These are phyloP conservation scores for Crotalus tigris DNA, from an alignment of 2,113 vertebrate genomes.

Conservation along the genomic window DNA sequence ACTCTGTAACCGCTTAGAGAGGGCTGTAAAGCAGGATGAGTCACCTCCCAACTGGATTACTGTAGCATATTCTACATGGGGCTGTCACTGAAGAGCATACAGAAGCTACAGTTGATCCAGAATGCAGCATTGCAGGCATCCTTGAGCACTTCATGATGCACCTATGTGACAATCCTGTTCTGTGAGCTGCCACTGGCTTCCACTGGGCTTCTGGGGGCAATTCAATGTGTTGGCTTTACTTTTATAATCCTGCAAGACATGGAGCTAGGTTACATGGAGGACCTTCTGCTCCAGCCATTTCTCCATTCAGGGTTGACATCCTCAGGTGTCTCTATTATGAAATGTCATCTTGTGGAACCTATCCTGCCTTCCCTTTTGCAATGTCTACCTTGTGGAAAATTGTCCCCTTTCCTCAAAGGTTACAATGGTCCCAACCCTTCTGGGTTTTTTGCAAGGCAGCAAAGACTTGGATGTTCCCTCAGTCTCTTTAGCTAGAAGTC, in stretches of 20 bases:
- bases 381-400: not conserved
- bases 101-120: not conserved
- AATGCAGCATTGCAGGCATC: not conserved
- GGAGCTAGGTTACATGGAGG: not conserved
- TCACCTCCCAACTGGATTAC: not conserved
- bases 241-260: not conserved
- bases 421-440: not conserved
- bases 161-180: not conserved
- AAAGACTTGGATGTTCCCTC: not conserved
- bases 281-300: not conserved
- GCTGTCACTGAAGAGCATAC: not conserved
- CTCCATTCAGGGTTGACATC: not conserved
- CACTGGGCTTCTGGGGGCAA: not conserved
- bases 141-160: not conserved
- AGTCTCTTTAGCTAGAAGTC: not conserved
- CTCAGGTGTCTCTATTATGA: not conserved
- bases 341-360: not conserved
- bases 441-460: not conserved
- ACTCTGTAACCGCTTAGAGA: not conserved
- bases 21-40: not conserved
- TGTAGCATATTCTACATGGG: not conserved
- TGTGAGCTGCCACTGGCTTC: not conserved
- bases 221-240: not conserved
- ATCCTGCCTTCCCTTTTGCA: not conserved
- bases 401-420: not conserved